Evolutionary conservation across 1,140 invertebrate species (phyloP).

Genomic region (Hypsibius dujardini): DNA sequence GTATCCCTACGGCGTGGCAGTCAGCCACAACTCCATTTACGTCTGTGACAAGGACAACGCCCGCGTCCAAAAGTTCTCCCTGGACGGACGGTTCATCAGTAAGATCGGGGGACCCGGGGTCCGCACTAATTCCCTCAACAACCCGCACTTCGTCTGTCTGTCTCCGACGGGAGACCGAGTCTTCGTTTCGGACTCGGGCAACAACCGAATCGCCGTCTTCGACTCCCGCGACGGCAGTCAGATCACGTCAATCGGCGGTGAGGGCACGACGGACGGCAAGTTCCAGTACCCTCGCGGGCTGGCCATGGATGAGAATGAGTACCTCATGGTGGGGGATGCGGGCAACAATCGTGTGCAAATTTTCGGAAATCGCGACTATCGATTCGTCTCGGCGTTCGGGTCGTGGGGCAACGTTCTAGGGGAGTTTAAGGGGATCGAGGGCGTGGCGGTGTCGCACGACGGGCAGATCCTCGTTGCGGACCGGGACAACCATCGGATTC

Average conservation of each 20-base stretch:
- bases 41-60: constrained; percentile 99
- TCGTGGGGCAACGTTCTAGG: constrained; percentile 82
- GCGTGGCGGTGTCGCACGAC: constrained; percentile 73
- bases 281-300: constrained; percentile 92
- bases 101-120: constrained; percentile 81
- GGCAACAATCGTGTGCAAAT: constrained; percentile 97
- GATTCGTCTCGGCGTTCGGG: constrained; percentile 69
- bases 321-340: constrained; percentile 88
- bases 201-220: constrained; percentile 80
- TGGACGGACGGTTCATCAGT: constrained; percentile 88
- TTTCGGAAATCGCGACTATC: constrained; percentile 68
- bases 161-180: constrained; percentile 71
- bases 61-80: constrained; percentile 70
- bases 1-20: constrained; percentile 95
- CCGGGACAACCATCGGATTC: constrained; percentile 88
- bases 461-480: constrained; percentile 89
- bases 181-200: constrained; percentile 82
- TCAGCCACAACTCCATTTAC: constrained; percentile 94
- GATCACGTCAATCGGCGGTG: constrained; percentile 64
- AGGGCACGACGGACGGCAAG: constrained; percentile 77
- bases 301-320: constrained; percentile 89
- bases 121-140: constrained; percentile 73
- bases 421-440: constrained; percentile 87
- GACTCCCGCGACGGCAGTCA: constrained; percentile 71
- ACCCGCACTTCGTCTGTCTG: constrained; percentile 92